Conservation (phyloP, 2,113 vertebrate species). For the Toxostoma redivivum region DNA sequence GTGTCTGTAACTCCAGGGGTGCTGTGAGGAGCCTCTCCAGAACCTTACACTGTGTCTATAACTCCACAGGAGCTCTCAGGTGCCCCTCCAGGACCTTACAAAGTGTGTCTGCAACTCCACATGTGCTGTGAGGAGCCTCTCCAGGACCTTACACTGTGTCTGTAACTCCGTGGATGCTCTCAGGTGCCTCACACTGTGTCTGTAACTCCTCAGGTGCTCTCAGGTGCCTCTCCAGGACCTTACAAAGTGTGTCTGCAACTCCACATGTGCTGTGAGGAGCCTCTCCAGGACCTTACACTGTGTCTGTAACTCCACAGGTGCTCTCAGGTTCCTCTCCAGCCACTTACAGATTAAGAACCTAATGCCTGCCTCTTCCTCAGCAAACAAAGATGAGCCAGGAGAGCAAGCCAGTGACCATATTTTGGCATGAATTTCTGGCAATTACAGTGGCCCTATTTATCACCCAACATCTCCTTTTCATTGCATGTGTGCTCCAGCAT, state of each 20-base stretch:
- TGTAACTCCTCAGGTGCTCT: too few species aligned
- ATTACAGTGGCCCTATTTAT: neutral
- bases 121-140: too few species aligned
- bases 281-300: neutral
- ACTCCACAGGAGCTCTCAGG: too few species aligned
- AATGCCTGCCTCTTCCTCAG: neutral
- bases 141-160: too few species aligned
- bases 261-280: neutral
- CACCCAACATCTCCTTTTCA: neutral
- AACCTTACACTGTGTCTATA: too few species aligned
- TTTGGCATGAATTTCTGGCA: slow-evolving; percentile 15
- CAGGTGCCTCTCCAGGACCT: too few species aligned
- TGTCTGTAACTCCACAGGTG: neutral
- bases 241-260: neutral
- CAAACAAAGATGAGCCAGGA: neutral
- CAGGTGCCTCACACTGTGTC: too few species aligned
- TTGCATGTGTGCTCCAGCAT: neutral
- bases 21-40: too few species aligned
- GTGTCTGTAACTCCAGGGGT: too few species aligned
- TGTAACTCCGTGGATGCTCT: too few species aligned
- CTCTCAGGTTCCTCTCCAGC: neutral
- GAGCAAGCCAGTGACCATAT: neutral
- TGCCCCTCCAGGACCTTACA: too few species aligned
- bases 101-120: too few species aligned
- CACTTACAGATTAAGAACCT: neutral